Evolutionary conservation across 1,140 invertebrate species (phyloP).

Genomic region (Trinorchestia longiramus): DNA sequence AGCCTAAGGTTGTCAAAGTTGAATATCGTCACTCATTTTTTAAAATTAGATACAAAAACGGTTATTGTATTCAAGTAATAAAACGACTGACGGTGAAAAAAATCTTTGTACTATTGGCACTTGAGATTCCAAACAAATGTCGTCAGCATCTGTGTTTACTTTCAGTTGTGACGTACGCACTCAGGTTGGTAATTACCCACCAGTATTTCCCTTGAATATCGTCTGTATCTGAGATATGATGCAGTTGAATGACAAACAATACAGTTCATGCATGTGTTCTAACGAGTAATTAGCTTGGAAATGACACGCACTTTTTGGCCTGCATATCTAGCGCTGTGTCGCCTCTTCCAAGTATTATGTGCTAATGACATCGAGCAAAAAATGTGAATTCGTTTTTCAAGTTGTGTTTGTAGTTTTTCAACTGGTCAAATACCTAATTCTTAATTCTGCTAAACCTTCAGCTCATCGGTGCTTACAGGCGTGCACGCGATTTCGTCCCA

Average conservation of each 20-base stretch:
- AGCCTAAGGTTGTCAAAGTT: too few species aligned
- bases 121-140: too few species aligned
- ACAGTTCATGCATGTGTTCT: not conserved
- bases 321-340: not conserved
- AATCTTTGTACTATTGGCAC: too few species aligned
- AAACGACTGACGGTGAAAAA: too few species aligned
- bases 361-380: not conserved
- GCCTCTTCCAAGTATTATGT: too few species aligned
- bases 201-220: not conserved
- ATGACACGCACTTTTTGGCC: not conserved
- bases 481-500: not conserved
- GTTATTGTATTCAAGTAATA: too few species aligned
- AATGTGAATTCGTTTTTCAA: not conserved
- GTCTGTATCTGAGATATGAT: not conserved
- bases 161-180: not conserved
- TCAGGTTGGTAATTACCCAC: not conserved
- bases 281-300: not conserved
- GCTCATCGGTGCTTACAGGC: not conserved
- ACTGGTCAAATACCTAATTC: not conserved
- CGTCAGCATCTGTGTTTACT: too few species aligned
- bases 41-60: too few species aligned
- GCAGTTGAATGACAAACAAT: not conserved
- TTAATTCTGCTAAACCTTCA: not conserved
- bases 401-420: not conserved
- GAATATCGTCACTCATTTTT: too few species aligned